These are phyloP conservation scores for Pachliopta kotzebuea DNA, from an alignment of 2,888 invertebrate genomes.

Conservation along the genomic window DNA sequence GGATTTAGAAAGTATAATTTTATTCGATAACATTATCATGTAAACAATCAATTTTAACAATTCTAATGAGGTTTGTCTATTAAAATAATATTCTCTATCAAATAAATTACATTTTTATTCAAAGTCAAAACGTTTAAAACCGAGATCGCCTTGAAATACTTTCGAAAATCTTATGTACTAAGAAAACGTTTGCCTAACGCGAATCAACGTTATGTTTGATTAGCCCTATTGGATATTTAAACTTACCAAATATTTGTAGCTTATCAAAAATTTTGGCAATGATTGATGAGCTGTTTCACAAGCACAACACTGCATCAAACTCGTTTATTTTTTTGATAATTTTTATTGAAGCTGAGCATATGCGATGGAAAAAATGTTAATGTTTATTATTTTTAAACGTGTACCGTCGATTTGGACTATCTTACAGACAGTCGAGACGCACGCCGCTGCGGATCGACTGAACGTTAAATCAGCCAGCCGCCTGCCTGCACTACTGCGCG, in stretches of 20 bases:
- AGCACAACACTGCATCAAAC: conserved; percentile 35
- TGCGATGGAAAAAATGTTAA: conserved; percentile 34
- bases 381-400: conserved; percentile 40
- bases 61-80: not conserved
- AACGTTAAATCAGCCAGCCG: conserved; percentile 36
- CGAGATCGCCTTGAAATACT: conserved; percentile 79
- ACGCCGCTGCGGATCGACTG: conserved; percentile 72
- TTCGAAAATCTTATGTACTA: conserved; percentile 71
- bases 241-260: conserved; percentile 55
- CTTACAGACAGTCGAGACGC: conserved; percentile 52
- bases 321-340: conserved; percentile 40
- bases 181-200: conserved; percentile 68
- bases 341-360: conserved; percentile 40
- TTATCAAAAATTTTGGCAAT: conserved; percentile 26
- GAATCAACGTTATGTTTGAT: conserved; percentile 57
- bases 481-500: conserved; percentile 45
- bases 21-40: not conserved
- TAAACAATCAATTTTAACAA: not conserved
- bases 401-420: conserved; percentile 35
- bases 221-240: conserved; percentile 33
- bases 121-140: conserved; percentile 49
- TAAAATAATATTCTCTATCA: conserved; percentile 6
- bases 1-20: conserved; percentile 1
- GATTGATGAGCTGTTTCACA: conserved; percentile 42
- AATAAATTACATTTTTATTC: conserved; percentile 37